Conservation (phyloP, 2,888 invertebrate species). For the Encarsia formosa region DNA sequence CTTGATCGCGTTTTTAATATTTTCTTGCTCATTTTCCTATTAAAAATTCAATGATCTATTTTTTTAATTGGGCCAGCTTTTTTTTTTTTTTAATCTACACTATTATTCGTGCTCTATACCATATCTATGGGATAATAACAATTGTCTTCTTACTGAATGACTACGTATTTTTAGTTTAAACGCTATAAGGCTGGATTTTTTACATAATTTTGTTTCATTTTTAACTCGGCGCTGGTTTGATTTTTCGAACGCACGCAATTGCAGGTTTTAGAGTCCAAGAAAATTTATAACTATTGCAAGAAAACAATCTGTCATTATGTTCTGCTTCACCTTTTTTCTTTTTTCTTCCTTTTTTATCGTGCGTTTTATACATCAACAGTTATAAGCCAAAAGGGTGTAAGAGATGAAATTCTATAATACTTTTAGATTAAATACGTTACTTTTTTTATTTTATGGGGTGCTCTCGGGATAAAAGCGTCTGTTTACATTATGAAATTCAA, state of each 20-base stretch:
- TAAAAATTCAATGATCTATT: conserved; percentile 16
- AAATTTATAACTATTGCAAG: conserved; percentile 20
- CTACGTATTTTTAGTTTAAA: conserved; percentile 24
- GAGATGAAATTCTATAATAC: too few relatives aligned
- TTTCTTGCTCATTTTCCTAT: conserved; percentile 1
- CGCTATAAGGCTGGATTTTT: conserved; percentile 28
- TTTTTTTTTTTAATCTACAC: conserved; percentile 17
- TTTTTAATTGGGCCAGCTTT: conserved; percentile 13
- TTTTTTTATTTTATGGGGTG: too few relatives aligned
- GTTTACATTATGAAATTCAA: not conserved
- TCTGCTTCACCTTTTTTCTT: conserved; percentile 5
- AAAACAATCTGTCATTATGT: conserved; percentile 17
- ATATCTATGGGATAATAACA: conserved; percentile 29
- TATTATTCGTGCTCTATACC: conserved; percentile 25
- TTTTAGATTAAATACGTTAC: too few relatives aligned
- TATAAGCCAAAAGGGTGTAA: conserved; percentile 23
- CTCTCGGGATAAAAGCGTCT: too few relatives aligned
- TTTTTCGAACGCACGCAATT: conserved; percentile 1
- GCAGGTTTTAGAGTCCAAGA: conserved; percentile 10
- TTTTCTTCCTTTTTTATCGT: conserved; percentile 7
- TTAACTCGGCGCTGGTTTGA: not conserved
- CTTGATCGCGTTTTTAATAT: conserved; percentile 10
- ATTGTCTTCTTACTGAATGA: conserved; percentile 22
- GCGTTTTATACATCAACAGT: conserved; percentile 21
- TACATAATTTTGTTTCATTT: conserved; percentile 17